These are phyloP conservation scores for Dicaeum eximium DNA, from an alignment of 2,113 vertebrate genomes.

Conservation along the genomic window DNA sequence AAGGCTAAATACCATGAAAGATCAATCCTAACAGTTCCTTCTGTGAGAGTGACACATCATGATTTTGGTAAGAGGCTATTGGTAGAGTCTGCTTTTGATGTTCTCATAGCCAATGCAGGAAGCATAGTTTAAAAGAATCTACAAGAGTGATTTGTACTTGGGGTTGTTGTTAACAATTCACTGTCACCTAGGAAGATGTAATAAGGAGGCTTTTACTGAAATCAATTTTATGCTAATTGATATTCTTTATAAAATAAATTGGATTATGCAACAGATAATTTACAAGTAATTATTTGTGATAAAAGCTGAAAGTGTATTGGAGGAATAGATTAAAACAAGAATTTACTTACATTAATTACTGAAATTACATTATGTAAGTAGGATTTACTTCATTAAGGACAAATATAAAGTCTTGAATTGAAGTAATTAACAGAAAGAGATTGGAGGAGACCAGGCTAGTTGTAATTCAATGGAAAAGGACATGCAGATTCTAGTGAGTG, in stretches of 20 bases:
- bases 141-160: neutral
- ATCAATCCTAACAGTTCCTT: neutral
- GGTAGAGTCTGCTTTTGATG: neutral
- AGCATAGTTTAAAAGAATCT: neutral
- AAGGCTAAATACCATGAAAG: neutral
- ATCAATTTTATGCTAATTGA: neutral
- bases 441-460: neutral
- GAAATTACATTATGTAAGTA: neutral
- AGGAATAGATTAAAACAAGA: neutral
- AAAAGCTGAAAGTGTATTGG: neutral
- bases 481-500: neutral
- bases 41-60: neutral
- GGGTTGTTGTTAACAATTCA: neutral
- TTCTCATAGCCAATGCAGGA: neutral
- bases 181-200: neutral
- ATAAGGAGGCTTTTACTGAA: neutral
- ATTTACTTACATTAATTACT: neutral
- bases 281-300: neutral
- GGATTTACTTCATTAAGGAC: neutral
- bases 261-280: neutral
- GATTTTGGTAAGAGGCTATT: neutral
- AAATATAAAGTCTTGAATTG: neutral
- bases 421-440: neutral
- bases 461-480: neutral
- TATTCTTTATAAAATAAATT: neutral